Conservation (phyloP, 2,797 vertebrate genomes). For the Spondyliosoma cantharus region DNA sequence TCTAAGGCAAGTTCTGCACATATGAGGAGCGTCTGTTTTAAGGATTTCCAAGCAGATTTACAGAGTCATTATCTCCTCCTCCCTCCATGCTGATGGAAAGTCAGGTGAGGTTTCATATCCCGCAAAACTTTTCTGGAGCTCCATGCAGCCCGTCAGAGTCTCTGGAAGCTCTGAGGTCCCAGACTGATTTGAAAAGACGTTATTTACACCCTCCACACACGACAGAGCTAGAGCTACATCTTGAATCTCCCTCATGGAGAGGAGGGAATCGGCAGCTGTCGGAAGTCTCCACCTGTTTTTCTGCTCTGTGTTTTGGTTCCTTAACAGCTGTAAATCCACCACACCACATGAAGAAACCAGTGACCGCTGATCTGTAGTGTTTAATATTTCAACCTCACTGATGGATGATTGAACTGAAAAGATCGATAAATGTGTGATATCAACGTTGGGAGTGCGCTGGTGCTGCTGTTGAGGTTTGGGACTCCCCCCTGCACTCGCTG, state of each 20-base stretch:
- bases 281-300: constrained; percentile 9
- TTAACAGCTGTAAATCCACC: constrained; percentile 8
- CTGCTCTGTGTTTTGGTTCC: not conserved
- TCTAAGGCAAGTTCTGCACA: too few relatives aligned
- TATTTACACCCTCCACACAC: too few relatives aligned
- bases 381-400: not conserved
- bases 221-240: not conserved
- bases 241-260: not conserved
- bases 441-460: not conserved
- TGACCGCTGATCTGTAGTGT: not conserved
- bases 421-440: not conserved
- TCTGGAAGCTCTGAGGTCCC: too few relatives aligned
- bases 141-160: too few relatives aligned
- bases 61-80: too few relatives aligned
- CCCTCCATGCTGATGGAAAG: too few relatives aligned
- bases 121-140: too few relatives aligned
- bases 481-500: constrained; percentile 29
- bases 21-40: too few relatives aligned
- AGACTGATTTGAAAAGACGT: too few relatives aligned
- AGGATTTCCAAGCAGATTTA: too few relatives aligned
- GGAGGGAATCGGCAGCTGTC: constrained; percentile 27
- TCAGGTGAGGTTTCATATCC: too few relatives aligned
- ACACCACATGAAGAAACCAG: not conserved
- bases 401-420: not conserved
- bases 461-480: constrained; percentile 24